Evolutionary conservation across 1,140 invertebrate genomes (phyloP), one percentile per base, ranked within the genome.

Genomic region (Charaxes varanes): DNA sequence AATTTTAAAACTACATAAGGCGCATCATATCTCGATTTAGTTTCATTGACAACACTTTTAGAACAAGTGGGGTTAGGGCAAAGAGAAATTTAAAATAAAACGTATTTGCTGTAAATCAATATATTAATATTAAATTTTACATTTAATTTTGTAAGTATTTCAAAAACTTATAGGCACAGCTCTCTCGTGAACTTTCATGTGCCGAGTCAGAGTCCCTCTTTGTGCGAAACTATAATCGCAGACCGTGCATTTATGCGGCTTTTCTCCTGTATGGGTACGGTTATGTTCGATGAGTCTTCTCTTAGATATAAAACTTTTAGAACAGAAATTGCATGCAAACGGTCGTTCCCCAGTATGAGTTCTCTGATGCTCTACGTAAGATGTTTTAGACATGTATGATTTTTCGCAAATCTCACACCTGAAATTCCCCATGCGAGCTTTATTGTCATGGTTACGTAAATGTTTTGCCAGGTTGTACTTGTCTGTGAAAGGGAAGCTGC

Each of bases 251-350:
- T 88, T 88, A 53, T 89, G 89, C 0, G 91, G 91, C 62, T 88
- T 89, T 49, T 92, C 90, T 0, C 91, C 91, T 2, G 90, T 92
- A 62, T 93, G 91, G 27, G 86, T 87, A 32, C 89, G 80, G 35
- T 88, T 85, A 63, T 92, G 91, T 11, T 84, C 83, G 5, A 53
- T 64, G 40, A 82, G 24, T 17, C 72, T 53, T 19, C 63, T 62
- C 37, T 76, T 83, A 3, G 71, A 73, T 4, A 77, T 48, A 31
- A 84, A 85, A 36, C 50, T 62, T 48, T 84, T 84, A 6, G 63
- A 49, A 74, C 93, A 95, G 40, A 88, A 85, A 33, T 89, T 68
- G 51, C 88, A 90, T 23, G 57, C 61, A 45, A 78, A 89, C 0
- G 88, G 88, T 27, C 86, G 64, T 50, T 89, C 88, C 0, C 88